A percentile compares a stretch with the other conserved stretches of the same genome.
These are phyloP conservation scores for Falcunculus frontatus DNA, from an alignment of 2,113 vertebrate genomes.

Conservation along the genomic window DNA sequence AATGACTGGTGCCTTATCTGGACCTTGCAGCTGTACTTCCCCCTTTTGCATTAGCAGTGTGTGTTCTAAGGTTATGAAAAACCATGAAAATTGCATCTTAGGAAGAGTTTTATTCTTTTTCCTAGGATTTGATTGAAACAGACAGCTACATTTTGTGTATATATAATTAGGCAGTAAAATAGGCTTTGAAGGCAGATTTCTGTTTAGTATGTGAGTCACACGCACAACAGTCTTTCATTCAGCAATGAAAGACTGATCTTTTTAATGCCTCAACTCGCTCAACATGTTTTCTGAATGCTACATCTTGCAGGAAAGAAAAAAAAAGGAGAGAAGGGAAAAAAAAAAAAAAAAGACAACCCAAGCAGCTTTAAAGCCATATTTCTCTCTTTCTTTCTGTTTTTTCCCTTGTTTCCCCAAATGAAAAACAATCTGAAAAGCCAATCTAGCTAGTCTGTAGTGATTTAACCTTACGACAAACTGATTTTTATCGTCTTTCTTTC, in stretches of 20 bases:
- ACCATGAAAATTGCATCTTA: conserved; percentile 80
- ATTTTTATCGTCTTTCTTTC: conserved; percentile 71
- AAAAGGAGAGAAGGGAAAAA: background rate
- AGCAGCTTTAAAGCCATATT: conserved; percentile 53
- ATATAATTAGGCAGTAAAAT: conserved; percentile 86
- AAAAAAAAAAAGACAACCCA: background rate
- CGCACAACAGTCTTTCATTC: conserved; percentile 78
- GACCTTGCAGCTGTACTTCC: conserved; percentile 72
- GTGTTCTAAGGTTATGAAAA: conserved; percentile 77
- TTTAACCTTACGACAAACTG: conserved; percentile 72
- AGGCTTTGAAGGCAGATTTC: conserved; percentile 81
- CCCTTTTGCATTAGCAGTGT: conserved; percentile 62
- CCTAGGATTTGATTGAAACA: conserved; percentile 81
- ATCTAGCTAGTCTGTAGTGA: conserved; percentile 66
- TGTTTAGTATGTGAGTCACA: conserved; percentile 85
- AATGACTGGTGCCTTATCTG: conserved; percentile 76
- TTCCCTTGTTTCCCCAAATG: conserved; percentile 32
- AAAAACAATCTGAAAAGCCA: conserved; percentile 71
- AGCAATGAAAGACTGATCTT: conserved; percentile 80
- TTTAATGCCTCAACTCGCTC: conserved; percentile 77
- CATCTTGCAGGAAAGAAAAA: conserved; percentile 42
- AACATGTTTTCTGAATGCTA: conserved; percentile 78
- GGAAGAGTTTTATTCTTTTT: conserved; percentile 81
- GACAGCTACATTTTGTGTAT: conserved; percentile 86
- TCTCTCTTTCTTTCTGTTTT: conserved; percentile 27